These are phyloP conservation scores for Bucco capensis DNA, from an alignment of 2,113 vertebrate genomes.

Conservation along the genomic window DNA sequence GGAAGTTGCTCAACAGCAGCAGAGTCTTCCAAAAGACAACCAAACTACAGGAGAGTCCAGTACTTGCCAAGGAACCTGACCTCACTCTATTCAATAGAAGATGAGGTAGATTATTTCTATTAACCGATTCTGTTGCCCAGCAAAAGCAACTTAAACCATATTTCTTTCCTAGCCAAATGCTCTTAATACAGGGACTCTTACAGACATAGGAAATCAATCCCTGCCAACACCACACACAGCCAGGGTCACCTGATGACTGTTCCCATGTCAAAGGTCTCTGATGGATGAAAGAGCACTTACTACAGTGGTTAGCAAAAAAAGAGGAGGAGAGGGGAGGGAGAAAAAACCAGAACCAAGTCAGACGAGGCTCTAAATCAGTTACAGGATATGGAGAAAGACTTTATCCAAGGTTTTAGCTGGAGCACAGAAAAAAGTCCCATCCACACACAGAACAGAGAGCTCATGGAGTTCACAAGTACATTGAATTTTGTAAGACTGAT, in stretches of 20 bases:
- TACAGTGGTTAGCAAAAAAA: neutral
- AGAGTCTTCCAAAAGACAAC: neutral
- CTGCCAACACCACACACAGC: neutral
- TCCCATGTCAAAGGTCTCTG: neutral
- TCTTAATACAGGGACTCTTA: neutral
- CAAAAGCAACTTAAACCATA: neutral
- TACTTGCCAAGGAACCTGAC: neutral
- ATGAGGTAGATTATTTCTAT: neutral
- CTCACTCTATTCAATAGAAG: neutral
- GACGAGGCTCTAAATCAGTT: neutral
- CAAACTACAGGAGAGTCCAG: neutral
- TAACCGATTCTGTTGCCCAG: neutral
- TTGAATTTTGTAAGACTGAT: neutral
- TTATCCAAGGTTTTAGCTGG: neutral
- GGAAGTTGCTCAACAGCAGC: neutral
- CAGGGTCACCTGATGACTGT: neutral
- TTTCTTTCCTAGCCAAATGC: neutral
- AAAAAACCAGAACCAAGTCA: conserved; percentile 2
- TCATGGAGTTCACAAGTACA: neutral
- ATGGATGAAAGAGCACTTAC: neutral
- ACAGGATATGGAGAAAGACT: neutral
- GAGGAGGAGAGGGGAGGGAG: neutral
- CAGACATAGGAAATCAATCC: neutral
- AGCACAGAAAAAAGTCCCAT: neutral
- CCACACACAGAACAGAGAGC: neutral